phyloP scores from a whole-genome alignment of 2,113 vertebrate species.

The Thermophis baileyi region DNA sequence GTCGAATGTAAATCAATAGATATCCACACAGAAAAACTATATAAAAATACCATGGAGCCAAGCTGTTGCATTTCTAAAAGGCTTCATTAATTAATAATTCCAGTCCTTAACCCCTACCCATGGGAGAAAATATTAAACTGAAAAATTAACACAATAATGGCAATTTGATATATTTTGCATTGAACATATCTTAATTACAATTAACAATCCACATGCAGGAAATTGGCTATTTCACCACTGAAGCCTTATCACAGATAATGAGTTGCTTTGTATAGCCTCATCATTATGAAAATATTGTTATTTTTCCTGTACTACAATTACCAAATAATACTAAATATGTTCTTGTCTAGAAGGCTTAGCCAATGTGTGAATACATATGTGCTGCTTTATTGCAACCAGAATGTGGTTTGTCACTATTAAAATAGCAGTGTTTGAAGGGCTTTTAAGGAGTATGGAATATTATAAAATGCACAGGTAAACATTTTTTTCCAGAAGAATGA shows the following conservation, averaged over 20 bases:
- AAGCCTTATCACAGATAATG: neutral
- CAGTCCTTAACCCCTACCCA: neutral
- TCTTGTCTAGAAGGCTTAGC: neutral
- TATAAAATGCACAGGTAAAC: slow-evolving; percentile 8
- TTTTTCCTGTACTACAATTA: neutral
- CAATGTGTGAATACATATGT: neutral
- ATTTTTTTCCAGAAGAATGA: neutral
- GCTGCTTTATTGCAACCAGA: neutral
- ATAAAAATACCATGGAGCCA: slow-evolving; percentile 26
- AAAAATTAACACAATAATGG: slow-evolving; percentile 27
- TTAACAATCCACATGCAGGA: slow-evolving; percentile 3
- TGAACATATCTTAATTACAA: neutral
- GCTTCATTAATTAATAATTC: slow-evolving; percentile 17
- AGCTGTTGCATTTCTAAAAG: neutral
- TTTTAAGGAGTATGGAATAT: neutral
- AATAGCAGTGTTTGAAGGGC: neutral
- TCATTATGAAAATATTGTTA: neutral
- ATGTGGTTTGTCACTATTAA: neutral
- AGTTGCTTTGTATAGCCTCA: neutral
- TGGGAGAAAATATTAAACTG: neutral
- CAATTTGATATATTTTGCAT: slow-evolving; percentile 10
- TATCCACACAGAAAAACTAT: neutral
- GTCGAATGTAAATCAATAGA: slow-evolving; percentile 8
- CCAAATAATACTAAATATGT: neutral
- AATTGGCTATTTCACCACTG: neutral